Conservation (phyloP, 2,797 vertebrate genomes). For the Natrix natrix region DNA sequence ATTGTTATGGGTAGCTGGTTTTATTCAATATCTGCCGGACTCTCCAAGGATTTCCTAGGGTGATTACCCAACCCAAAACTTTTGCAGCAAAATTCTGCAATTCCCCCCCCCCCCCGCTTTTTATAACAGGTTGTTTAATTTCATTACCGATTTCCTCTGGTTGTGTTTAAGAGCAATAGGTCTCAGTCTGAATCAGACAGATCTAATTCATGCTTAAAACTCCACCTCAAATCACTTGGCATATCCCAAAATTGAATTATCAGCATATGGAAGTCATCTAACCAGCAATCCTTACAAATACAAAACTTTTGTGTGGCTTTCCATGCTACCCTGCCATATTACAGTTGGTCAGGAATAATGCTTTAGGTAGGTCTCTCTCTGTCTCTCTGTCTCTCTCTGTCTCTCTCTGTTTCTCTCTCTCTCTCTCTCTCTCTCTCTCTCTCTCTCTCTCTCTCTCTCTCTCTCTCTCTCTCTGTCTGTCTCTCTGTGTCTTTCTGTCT, state of each 20-base stretch:
- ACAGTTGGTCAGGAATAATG: neutral
- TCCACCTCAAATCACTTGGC: neutral
- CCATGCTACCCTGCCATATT: conserved; percentile 8
- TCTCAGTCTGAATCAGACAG: neutral
- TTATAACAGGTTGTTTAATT: neutral
- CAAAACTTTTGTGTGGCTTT: conserved; percentile 12
- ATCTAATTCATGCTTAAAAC: conserved; percentile 1
- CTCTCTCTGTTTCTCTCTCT: too few species aligned
- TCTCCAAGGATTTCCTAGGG: neutral
- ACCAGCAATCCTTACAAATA: neutral
- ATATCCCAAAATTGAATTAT: conserved; percentile 8
- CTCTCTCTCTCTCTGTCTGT: too few species aligned
- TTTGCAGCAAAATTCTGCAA: neutral
- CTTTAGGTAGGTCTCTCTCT: neutral
- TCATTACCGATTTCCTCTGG: neutral
- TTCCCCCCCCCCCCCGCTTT: neutral
- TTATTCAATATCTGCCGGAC: neutral
- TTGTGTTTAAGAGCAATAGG: neutral
- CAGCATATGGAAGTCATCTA: conserved; percentile 30
- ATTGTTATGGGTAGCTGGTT: neutral
- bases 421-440: too few species aligned
- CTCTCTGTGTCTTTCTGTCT: too few species aligned
- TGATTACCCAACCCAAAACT: neutral
- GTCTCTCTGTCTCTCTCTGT: too few species aligned
- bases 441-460: too few species aligned